Evolutionary conservation across 1,140 invertebrate genomes (phyloP).

Genomic region (Acromyrmex echinatior): DNA sequence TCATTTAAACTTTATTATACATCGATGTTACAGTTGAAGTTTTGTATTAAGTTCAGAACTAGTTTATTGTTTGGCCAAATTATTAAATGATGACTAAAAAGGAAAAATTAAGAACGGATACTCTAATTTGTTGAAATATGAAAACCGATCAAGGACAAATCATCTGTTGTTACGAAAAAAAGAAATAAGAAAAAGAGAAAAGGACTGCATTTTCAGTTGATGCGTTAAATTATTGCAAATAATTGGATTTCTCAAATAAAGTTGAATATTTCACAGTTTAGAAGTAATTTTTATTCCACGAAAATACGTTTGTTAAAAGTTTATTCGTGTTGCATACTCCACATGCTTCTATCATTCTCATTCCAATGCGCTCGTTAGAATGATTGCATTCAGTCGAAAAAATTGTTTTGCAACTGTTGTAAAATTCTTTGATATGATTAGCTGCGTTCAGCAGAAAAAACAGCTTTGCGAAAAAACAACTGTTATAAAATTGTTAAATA

Average conservation of each 20-base stretch:
- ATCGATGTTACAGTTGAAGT: constrained; percentile 58
- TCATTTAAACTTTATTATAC: constrained; percentile 14
- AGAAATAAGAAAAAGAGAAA: not conserved
- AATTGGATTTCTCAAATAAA: constrained; percentile 35
- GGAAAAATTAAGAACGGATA: not conserved
- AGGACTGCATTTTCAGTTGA: not conserved
- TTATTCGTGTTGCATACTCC: too few relatives aligned
- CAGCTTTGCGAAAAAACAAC: too few relatives aligned
- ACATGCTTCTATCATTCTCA: too few relatives aligned
- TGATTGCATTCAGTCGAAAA: too few relatives aligned
- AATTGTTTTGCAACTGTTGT: too few relatives aligned
- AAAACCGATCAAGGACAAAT: not conserved
- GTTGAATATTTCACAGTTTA: constrained; percentile 23
- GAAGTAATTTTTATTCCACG: not conserved
- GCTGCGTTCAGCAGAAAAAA: too few relatives aligned
- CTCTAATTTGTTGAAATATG: not conserved
- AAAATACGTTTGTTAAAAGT: too few relatives aligned
- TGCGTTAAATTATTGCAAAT: not conserved
- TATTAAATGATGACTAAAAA: not conserved
- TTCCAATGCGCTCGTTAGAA: too few relatives aligned
- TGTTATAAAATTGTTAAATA: too few relatives aligned
- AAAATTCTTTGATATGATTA: too few relatives aligned
- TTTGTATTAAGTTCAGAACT: not conserved
- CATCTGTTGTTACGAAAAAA: not conserved
- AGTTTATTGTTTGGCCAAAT: not conserved